Base-by-base conservation (phyloP, 2,797 vertebrate genomes). In the Trematomus bernacchii region DNA sequence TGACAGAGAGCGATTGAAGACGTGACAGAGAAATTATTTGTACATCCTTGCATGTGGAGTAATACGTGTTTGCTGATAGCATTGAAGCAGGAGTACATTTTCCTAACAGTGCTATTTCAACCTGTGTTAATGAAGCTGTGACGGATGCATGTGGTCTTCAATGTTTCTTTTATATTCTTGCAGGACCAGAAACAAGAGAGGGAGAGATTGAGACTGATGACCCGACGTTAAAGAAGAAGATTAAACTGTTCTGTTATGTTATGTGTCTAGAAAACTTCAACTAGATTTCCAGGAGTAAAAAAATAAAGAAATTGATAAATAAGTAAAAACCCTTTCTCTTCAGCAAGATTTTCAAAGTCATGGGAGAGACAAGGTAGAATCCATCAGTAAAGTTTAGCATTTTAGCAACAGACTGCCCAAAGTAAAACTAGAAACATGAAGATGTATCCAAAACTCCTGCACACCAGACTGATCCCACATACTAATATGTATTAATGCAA, bases 111-210 rank as follows among this genome's bases (percentile, higher is more conserved):
- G 53, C 8, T 53, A 53, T 55, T 40, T 62, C 0, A 44, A 14
- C 27, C 1, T 48, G 18, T 30, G 43, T 68, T 47, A 30, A 53
- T 55, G 0, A 47, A 10, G 27, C 0, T 66, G 16, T 47, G 16
- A 16, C 40, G 40, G 6, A 55, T 44, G 73, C 5, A 15, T 67
- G 10, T 59, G 3, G 0, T 52, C 12, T 71, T 53, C 3, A 2
- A 37, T 55, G 15, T 85, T 37, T 37, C 1, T 33, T 73, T 58
- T 19, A 62, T 40, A 54, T 79, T 71, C 40, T 33, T 18, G 12
- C 70, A 75, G 69, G 53, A 83, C 19, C 59, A 73, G 37, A 60
- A 66, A 79, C 84, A 67, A 66, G 71, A 72, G 3, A 73, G 52
- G 10, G 12, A 69, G 40, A 66, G 1, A 44, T 11, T 30, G 33